Conservation (phyloP, 2,888 invertebrate genomes). For the Mythimna loreyi region DNA sequence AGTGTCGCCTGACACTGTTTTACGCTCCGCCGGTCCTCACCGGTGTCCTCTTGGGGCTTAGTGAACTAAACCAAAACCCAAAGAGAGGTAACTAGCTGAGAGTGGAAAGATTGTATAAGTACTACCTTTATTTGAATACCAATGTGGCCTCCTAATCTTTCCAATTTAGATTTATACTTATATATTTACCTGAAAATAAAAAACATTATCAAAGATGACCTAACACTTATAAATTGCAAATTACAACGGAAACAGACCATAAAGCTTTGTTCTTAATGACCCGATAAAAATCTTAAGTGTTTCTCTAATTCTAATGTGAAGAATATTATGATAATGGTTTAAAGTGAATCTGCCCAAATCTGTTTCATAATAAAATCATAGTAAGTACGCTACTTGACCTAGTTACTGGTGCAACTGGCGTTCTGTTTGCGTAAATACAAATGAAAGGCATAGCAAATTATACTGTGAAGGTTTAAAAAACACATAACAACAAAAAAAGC, state of each 20-base stretch:
- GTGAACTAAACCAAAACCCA: too few species aligned
- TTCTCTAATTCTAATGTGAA: conserved; percentile 7
- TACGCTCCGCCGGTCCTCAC: too few species aligned
- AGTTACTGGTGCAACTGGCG: conserved; percentile 64
- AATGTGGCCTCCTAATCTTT: not conserved
- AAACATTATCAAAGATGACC: conserved; percentile 13
- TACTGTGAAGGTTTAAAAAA: conserved; percentile 67
- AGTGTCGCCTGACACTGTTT: too few species aligned
- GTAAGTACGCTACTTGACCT: conserved; percentile 70
- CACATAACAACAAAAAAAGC: conserved; percentile 29
- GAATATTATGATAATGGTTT: conserved; percentile 20
- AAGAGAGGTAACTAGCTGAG: too few species aligned
- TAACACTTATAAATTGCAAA: conserved; percentile 30
- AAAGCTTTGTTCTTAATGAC: conserved; percentile 27
- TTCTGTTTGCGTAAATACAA: conserved; percentile 74
- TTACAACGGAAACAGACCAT: conserved; percentile 36
- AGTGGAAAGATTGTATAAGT: too few species aligned
- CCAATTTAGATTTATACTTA: not conserved
- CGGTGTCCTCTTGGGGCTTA: too few species aligned
- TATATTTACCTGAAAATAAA: conserved; percentile 5
- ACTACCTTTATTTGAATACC: not conserved
- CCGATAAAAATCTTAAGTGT: conserved; percentile 52
- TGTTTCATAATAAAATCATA: conserved; percentile 58
- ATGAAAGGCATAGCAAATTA: conserved; percentile 73
- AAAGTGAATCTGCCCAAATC: conserved; percentile 51